phyloP scores from a whole-genome alignment of 2,888 invertebrate genomes.

The Onthophagus sagittarius region DNA sequence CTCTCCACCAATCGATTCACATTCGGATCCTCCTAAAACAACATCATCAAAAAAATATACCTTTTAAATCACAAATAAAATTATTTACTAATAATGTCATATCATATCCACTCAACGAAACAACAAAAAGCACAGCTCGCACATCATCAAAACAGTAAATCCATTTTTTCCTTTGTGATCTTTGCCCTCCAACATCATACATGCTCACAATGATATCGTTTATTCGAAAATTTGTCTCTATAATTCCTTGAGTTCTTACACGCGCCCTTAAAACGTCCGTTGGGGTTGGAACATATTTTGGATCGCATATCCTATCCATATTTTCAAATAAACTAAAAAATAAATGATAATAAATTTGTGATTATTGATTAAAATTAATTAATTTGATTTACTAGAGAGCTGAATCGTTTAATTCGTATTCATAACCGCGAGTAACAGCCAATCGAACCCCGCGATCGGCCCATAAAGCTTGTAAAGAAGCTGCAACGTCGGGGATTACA shows the following conservation, averaged over 20 bases:
- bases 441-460: conserved; percentile 60
- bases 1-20: conserved; percentile 63
- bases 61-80: neutral
- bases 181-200: conserved; percentile 65
- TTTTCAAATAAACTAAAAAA: conserved; percentile 60
- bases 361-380: neutral
- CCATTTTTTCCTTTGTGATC: conserved; percentile 64
- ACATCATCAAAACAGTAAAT: conserved; percentile 67
- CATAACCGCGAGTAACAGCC: conserved; percentile 63
- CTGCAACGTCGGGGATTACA: conserved; percentile 53
- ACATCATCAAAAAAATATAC: too few species aligned
- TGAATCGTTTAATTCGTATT: conserved; percentile 64
- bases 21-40: conserved; percentile 55
- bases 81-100: conserved; percentile 56
- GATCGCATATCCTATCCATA: conserved; percentile 61
- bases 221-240: conserved; percentile 62
- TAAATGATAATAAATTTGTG: neutral
- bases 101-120: conserved; percentile 63
- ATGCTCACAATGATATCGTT: conserved; percentile 58
- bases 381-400: conserved; percentile 56
- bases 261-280: conserved; percentile 61
- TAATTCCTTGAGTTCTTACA: conserved; percentile 63
- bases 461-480: conserved; percentile 57
- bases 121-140: conserved; percentile 60
- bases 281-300: conserved; percentile 60